These are phyloP conservation scores for Bradypus variegatus DNA, from an alignment of 2,797 vertebrate genomes.

Conservation along the genomic window DNA sequence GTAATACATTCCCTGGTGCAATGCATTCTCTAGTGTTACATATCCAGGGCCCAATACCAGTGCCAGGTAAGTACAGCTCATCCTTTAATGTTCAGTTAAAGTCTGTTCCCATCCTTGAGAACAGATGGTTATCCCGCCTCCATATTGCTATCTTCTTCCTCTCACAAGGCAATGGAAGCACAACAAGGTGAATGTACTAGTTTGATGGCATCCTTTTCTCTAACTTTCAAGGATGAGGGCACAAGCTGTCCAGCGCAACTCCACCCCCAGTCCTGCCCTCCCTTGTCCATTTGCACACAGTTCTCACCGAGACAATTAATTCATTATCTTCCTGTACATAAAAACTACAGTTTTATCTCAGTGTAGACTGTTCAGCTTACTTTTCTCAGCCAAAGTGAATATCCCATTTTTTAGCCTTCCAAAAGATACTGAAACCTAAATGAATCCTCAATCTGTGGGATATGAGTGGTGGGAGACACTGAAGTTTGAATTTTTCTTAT, in stretches of 20 bases:
- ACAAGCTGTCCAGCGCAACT: not conserved
- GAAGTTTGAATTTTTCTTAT: not conserved
- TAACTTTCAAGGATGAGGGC: not conserved
- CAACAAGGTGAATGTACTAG: not conserved
- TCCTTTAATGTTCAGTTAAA: not conserved
- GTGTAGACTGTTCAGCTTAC: not conserved
- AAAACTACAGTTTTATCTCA: not conserved
- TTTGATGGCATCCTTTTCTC: not conserved
- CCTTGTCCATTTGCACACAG: not conserved
- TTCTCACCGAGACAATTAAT: conserved; percentile 15
- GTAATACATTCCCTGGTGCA: not conserved
- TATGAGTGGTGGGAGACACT: not conserved
- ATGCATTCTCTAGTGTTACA: not conserved
- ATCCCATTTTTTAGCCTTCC: not conserved
- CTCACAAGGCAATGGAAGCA: not conserved
- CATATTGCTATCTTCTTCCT: not conserved
- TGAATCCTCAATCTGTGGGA: not conserved
- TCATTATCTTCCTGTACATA: not conserved
- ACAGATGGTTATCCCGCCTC: conserved; percentile 10
- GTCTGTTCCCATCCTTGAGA: not conserved
- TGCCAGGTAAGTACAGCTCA: not conserved
- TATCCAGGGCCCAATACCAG: not conserved
- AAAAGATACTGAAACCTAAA: not conserved
- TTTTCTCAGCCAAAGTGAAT: not conserved
- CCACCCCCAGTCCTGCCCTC: not conserved